phyloP scores from a whole-genome alignment of 2,113 vertebrate genomes.

The Bothrops jararaca region DNA sequence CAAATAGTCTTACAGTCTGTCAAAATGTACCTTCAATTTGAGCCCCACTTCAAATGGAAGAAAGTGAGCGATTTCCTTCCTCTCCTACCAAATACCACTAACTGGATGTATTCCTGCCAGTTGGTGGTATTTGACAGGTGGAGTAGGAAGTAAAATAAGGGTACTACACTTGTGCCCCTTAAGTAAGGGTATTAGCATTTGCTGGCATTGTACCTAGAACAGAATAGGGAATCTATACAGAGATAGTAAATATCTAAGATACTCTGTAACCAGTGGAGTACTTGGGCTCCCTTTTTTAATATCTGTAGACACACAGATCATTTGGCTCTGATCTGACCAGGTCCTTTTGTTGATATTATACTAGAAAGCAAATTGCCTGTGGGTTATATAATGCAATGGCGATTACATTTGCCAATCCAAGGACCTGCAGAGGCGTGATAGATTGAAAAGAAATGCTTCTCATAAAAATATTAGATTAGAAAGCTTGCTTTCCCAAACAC shows the following conservation, averaged over 20 bases:
- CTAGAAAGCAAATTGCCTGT: background rate
- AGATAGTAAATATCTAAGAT: background rate
- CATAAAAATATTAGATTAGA: background rate
- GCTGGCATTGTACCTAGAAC: background rate
- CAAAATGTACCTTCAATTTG: background rate
- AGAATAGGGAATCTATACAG: background rate
- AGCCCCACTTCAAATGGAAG: background rate
- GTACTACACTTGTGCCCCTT: background rate
- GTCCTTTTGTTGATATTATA: background rate
- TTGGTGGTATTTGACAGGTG: background rate
- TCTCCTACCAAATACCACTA: background rate
- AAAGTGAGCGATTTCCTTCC: background rate
- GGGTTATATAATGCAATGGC: background rate
- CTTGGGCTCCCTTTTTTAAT: slow-evolving; percentile 16
- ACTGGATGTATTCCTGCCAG: background rate
- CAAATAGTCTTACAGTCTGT: background rate
- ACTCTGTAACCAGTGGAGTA: slow-evolving; percentile 1
- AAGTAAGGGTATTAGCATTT: background rate
- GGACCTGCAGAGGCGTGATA: background rate
- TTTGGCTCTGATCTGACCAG: background rate
- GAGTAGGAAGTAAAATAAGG: background rate
- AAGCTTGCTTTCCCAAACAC: background rate
- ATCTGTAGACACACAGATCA: background rate
- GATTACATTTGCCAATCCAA: background rate
- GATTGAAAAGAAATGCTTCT: background rate